phyloP scores from a whole-genome alignment of 1,140 invertebrate genomes.

The Homarus americanus region DNA sequence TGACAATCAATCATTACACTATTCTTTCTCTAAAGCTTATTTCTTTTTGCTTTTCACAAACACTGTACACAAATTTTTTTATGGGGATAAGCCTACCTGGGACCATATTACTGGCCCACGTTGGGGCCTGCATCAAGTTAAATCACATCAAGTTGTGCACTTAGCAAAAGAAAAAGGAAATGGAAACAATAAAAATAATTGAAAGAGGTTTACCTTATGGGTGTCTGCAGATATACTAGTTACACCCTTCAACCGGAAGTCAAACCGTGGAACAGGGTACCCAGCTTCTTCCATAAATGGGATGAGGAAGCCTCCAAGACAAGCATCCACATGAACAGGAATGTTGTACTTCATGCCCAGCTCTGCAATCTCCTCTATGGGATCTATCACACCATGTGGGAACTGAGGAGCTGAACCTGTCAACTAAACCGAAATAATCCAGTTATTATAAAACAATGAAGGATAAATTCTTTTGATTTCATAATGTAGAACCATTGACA shows the following conservation, averaged over 20 bases:
- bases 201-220: slow-evolving; percentile 87
- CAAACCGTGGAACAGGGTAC: slow-evolving; percentile 78
- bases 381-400: slow-evolving; percentile 97
- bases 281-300: slow-evolving; percentile 94
- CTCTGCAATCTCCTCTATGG: slow-evolving; percentile 90
- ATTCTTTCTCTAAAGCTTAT: too few species aligned
- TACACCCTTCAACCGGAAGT: slow-evolving; percentile 85
- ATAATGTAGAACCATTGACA: too few species aligned
- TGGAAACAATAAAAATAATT: too few species aligned
- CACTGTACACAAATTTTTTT: too few species aligned
- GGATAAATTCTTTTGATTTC: too few species aligned
- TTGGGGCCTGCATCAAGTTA: too few species aligned
- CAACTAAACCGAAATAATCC: slow-evolving; percentile 82
- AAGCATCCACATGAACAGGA: slow-evolving; percentile 98
- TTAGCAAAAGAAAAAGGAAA: too few species aligned
- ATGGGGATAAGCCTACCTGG: too few species aligned
- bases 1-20: too few species aligned
- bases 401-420: slow-evolving; percentile 97
- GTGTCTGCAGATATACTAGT: slow-evolving; percentile 99
- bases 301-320: slow-evolving; percentile 96
- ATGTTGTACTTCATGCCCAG: slow-evolving; percentile 90
- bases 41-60: too few species aligned
- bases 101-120: too few species aligned
- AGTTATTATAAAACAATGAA: slow-evolving; percentile 15
- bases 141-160: too few species aligned